Conservation (phyloP, 2,113 vertebrate species). For the Cisticola juncidis region DNA sequence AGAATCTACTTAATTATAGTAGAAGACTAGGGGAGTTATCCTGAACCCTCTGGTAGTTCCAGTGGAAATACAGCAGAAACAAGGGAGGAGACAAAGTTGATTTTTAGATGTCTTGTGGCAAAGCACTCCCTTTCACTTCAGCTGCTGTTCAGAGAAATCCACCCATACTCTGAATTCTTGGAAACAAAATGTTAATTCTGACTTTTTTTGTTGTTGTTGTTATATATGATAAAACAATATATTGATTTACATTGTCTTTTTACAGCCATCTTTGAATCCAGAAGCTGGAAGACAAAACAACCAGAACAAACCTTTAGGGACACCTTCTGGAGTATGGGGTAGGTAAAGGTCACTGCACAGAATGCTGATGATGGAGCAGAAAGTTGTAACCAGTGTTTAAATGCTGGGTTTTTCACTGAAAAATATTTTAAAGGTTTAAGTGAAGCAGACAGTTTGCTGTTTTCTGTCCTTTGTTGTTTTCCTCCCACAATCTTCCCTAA, state of each 20-base stretch:
- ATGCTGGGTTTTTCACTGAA: background rate
- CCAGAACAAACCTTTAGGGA: slow-evolving; percentile 89
- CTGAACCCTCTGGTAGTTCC: background rate
- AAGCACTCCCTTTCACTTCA: background rate
- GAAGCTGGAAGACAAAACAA: slow-evolving; percentile 93
- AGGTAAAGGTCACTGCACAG: slow-evolving; percentile 48
- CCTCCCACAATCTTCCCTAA: background rate
- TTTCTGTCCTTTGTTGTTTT: background rate
- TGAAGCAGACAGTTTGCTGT: background rate
- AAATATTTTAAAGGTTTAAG: background rate
- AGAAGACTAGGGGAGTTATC: background rate
- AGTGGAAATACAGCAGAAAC: background rate
- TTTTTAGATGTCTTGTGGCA: background rate
- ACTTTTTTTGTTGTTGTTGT: no score
- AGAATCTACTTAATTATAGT: background rate
- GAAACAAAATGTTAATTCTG: background rate
- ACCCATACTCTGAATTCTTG: background rate
- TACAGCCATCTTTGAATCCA: slow-evolving; percentile 95
- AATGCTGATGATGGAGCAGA: background rate
- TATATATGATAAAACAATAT: fast-evolving
- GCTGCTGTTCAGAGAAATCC: background rate
- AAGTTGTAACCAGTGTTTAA: background rate
- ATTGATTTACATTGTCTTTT: slow-evolving; percentile 1
- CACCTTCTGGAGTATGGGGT: slow-evolving; percentile 98
- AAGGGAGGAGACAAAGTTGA: background rate